A percentile compares a stretch with the other conserved stretches of the same genome.
These are phyloP conservation scores for Bagarius yarrelli DNA, from an alignment of 2,113 vertebrate genomes.

Conservation along the genomic window DNA sequence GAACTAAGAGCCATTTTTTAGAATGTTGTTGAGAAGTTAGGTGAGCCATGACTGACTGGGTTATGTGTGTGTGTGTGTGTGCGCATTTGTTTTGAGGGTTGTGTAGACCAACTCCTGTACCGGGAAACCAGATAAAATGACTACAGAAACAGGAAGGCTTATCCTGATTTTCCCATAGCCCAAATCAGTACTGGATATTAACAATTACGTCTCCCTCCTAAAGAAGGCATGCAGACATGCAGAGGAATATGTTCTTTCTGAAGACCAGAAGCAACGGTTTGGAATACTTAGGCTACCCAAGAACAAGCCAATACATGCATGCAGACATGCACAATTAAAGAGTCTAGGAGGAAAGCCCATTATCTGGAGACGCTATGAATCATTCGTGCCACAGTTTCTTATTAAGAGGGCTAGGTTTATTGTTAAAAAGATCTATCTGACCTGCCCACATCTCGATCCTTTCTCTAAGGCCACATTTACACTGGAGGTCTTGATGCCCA, in stretches of 20 bases:
- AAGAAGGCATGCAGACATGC: constrained; percentile 1
- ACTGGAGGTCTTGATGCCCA: too few species aligned
- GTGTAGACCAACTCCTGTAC: constrained; percentile 57
- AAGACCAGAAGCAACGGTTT: constrained; percentile 11
- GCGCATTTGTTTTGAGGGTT: constrained; percentile 42
- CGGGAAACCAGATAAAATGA: constrained; percentile 70
- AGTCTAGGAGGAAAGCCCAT: constrained; percentile 34
- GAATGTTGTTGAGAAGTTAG: constrained; percentile 19
- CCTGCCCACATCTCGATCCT: constrained; percentile 12
- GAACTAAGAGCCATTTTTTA: constrained; percentile 22
- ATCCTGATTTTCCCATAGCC: constrained; percentile 70
- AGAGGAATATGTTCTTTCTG: constrained; percentile 14
- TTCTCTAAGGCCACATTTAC: not conserved
- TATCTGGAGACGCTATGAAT: constrained; percentile 40
- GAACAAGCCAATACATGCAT: constrained; percentile 17
- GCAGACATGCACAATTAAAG: constrained; percentile 31
- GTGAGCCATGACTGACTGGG: constrained; percentile 21
- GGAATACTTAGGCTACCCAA: not conserved
- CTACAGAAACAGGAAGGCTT: constrained; percentile 71
- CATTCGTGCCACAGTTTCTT: constrained; percentile 21
- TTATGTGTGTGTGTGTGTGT: constrained; percentile 15
- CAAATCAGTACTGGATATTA: constrained; percentile 53
- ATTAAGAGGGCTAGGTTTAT: constrained; percentile 34
- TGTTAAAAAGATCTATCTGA: constrained; percentile 35
- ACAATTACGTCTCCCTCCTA: constrained; percentile 27